A percentile compares a stretch with the other conserved stretches of the same genome.
These are phyloP conservation scores for Fabriciana adippe DNA, from an alignment of 2,888 invertebrate genomes.

Conservation along the genomic window DNA sequence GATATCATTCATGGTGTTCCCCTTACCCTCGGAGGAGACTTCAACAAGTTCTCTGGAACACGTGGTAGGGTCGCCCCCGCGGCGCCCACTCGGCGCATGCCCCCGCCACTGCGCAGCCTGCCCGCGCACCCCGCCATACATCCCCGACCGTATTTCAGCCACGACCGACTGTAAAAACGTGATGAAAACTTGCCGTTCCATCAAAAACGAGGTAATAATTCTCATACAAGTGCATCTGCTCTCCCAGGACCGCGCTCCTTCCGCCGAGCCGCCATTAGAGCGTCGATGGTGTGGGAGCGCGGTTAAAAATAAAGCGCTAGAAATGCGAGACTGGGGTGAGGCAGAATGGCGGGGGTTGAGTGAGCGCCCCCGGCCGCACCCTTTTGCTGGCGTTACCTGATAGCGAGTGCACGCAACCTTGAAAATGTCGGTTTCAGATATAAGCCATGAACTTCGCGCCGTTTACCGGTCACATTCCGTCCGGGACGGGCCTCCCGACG, in stretches of 20 bases:
- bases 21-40: constrained; percentile 37
- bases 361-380: constrained; percentile 72
- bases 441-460: constrained; percentile 91
- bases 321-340: constrained; percentile 75
- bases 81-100: constrained; percentile 46
- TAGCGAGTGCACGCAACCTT: constrained; percentile 40
- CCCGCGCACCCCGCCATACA: constrained; percentile 63
- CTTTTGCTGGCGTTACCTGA: constrained; percentile 53
- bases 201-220: constrained; percentile 62
- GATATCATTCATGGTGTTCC: constrained; percentile 37
- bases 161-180: constrained; percentile 64
- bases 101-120: constrained; percentile 58
- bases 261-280: constrained; percentile 23
- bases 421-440: constrained; percentile 44
- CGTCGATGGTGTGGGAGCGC: constrained; percentile 73
- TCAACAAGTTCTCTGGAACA: constrained; percentile 38
- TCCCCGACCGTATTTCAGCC: constrained; percentile 63
- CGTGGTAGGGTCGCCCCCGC: constrained; percentile 39
- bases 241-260: constrained; percentile 7
- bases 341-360: constrained; percentile 80
- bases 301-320: constrained; percentile 79
- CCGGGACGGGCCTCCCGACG: constrained; percentile 87
- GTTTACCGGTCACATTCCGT: constrained; percentile 90
- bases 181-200: constrained; percentile 59
- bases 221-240: constrained; percentile 40